Base-by-base conservation (phyloP, 2,113 vertebrate species). In the Ciconia maguari region DNA sequence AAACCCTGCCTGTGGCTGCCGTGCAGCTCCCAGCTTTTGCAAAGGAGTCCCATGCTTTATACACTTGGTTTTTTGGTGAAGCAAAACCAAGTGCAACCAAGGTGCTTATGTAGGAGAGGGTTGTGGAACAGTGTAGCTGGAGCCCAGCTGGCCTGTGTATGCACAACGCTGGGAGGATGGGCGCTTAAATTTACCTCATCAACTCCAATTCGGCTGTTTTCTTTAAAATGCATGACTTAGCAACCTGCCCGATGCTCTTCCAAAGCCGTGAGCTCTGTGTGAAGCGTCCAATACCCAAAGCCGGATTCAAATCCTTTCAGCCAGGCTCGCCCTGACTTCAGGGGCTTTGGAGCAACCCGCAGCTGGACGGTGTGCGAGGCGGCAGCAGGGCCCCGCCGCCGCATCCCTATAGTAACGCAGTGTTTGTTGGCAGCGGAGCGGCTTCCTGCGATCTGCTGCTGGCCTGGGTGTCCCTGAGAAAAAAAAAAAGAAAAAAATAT, bases 61-160 rank as follows among this genome's bases (percentile, higher is more conserved):
- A 0, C 0, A 0, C 7, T 49, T 19, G 6, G 2, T 5, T 16
- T 6, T 32, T 16, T 21, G 9, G 6, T 30, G 55, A n/a, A 55
- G 15, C 13, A 51, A 52, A 48, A 2, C 22, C 25, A 12, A 3
- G 10, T 15, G 41, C 1, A 38, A 38, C 38, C 38, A 38, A 38
- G 38, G 38, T 38, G 38, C 38, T 38, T 38, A 38, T 38, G 38
- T 38, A 38, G 38, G 38, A 38, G 38, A 55, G 8, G 6, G 10
- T 9, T 21, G 5, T n/a, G 52, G 46, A 10, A 19, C 12, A 52
- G 30, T 0, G 3, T 4, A 16, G 13, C 6, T 8, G 21, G 32
- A 27, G 18, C n/a, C 55, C 38, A 3, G 20, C 68, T 30, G 46
- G 13, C 16, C 27, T 1, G 16, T 3, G 26, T 2, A 1, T 10